phyloP scores from a whole-genome alignment of 2,888 invertebrate species.

The Drosophila yooni region DNA sequence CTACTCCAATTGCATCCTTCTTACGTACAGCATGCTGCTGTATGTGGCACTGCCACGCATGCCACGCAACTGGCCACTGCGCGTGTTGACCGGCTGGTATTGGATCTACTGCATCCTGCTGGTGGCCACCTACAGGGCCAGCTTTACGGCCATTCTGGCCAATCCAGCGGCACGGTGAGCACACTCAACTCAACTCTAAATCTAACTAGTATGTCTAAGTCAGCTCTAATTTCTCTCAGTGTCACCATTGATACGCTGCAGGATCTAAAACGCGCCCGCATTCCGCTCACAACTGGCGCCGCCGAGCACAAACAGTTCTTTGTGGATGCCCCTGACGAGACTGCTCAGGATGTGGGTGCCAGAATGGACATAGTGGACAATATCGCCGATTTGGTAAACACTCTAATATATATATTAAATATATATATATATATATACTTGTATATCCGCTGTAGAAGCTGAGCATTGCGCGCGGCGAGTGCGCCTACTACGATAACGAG shows the following conservation, averaged over 20 bases:
- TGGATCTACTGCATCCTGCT: constrained; percentile 93
- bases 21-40: constrained; percentile 93
- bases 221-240: constrained; percentile 83
- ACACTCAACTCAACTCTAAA: accelerated
- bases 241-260: constrained; percentile 92
- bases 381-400: constrained; percentile 87
- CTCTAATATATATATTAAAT: not conserved
- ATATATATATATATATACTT: not conserved
- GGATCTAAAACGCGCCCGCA: constrained; percentile 88
- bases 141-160: constrained; percentile 93
- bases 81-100: constrained; percentile 94
- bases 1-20: constrained; percentile 90
- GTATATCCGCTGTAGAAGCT: constrained; percentile 82
- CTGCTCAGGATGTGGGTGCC: constrained; percentile 88
- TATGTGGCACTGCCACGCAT: constrained; percentile 91
- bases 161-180: constrained; percentile 89
- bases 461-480: constrained; percentile 89
- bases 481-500: constrained; percentile 92
- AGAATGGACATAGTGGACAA: constrained; percentile 88
- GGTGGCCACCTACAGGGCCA: constrained; percentile 92
- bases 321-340: constrained; percentile 88
- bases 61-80: constrained; percentile 92
- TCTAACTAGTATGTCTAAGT: not conserved
- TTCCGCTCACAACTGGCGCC: constrained; percentile 90
- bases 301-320: constrained; percentile 90